Evolutionary conservation across 53 echinoderm and acorn worm genomes (phyloP).

Genomic region (Echinometra lucunter): DNA sequence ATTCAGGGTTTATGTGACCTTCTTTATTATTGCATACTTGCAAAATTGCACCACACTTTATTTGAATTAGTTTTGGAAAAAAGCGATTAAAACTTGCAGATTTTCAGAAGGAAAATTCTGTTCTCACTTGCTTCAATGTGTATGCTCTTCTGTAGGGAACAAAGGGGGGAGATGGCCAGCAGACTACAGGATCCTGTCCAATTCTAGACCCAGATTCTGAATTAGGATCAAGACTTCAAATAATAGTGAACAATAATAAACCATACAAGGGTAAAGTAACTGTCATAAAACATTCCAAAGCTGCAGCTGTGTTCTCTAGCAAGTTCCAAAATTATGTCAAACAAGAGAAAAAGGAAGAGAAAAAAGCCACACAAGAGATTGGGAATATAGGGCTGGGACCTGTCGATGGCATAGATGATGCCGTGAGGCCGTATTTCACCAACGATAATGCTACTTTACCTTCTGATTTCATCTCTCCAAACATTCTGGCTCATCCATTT

Average conservation of each 20-base stretch:
- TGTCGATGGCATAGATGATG: slow-evolving; percentile 3
- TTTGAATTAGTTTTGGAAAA: not conserved
- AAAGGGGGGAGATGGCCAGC: slow-evolving; percentile 32
- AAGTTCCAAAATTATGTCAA: not conserved
- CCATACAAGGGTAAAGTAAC: not conserved
- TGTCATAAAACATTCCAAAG: not conserved
- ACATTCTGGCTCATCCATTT: slow-evolving; percentile 45
- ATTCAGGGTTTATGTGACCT: too few relatives aligned
- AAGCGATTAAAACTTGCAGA: too few relatives aligned
- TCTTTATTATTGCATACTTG: not conserved
- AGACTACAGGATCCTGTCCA: not conserved
- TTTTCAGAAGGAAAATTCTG: not conserved
- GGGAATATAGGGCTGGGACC: slow-evolving; percentile 30
- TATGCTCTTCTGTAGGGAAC: slow-evolving; percentile 14
- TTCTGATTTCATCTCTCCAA: slow-evolving; percentile 68
- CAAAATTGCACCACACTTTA: not conserved
- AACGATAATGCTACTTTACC: not conserved
- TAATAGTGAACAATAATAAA: not conserved
- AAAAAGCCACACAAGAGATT: not conserved
- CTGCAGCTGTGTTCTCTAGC: not conserved
- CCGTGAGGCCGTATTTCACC: slow-evolving; percentile 51
- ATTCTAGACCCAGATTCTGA: not conserved
- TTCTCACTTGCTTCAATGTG: not conserved
- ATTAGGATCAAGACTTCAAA: not conserved
- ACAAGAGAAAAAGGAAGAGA: not conserved